phyloP scores from a whole-genome alignment of 2,113 vertebrate species.

The Leucopsar rothschildi region DNA sequence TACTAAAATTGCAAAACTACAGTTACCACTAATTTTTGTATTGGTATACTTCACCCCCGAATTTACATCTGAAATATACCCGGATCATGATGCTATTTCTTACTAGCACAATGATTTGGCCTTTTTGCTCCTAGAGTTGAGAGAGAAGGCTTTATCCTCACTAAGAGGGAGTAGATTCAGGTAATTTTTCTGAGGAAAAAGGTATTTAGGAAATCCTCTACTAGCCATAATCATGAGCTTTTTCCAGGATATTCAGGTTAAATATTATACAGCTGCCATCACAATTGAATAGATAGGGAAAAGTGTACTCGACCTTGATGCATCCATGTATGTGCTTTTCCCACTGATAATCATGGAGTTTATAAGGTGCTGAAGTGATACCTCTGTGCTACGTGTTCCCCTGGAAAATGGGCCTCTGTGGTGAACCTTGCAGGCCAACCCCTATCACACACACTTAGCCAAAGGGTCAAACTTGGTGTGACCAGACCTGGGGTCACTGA shows the following conservation, averaged over 20 bases:
- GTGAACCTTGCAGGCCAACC: not conserved
- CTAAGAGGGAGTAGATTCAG: not conserved
- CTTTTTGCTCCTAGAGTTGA: not conserved
- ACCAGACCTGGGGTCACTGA: not conserved
- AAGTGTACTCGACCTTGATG: not conserved
- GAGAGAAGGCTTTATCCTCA: not conserved
- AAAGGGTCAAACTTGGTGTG: not conserved
- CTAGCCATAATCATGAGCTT: not conserved
- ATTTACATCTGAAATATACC: not conserved
- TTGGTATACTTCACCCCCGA: not conserved
- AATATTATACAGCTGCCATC: not conserved
- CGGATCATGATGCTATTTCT: not conserved
- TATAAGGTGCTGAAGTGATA: not conserved
- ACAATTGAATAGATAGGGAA: not conserved
- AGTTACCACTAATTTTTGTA: not conserved
- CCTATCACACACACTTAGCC: not conserved
- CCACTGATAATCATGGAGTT: not conserved
- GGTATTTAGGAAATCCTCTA: not conserved
- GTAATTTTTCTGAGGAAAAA: not conserved
- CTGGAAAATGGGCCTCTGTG: not conserved
- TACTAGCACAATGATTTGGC: not conserved
- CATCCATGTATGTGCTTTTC: not conserved
- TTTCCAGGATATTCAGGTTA: not conserved
- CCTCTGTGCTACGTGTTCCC: fast-evolving
- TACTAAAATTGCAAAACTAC: not conserved